Evolutionary conservation across 2,797 vertebrate genomes (phyloP), one percentile per base, ranked within the genome.

Genomic region (Pseudochaenichthys georgianus): DNA sequence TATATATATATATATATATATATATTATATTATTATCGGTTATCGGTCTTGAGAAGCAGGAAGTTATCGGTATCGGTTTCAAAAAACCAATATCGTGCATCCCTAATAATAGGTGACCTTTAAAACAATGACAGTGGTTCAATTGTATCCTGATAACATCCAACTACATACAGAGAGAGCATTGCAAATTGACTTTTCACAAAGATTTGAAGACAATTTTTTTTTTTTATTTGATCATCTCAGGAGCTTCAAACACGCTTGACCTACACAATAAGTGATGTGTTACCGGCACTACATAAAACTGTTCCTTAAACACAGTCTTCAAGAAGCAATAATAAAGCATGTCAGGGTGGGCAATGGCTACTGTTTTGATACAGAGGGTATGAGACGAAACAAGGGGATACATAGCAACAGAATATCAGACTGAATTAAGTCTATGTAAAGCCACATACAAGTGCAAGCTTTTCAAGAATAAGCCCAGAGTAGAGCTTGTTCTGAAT

Each of bases 211-310:
- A 12, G 17, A 13, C 9, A 58, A 23, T 3, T 3, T 3, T 23
- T 23, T 23, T 23, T 23, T 58, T 41, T 6, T 69, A 61, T 10
- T 45, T 3, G 11, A 67, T 42, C 13, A 42, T 47, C n/a, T 46
- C 12, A 2, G 5, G 17, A 42, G 12, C 48, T 64, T 70, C 57
- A 59, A n/a, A 66, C 57, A 63, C 47, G 28, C 53, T 42, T 68
- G 48, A 57, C 48, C 45, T 47, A 8, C 48, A 54, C 47, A 15
- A 42, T 17, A 64, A 0, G 0, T 7, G 9, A 34, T 55, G 34
- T 12, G 0, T 0, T 17, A 38, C 3, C 38, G 10, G 38, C 41
- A 61, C 10, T 58, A n/a, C 31, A 34, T 10, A 46, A 3, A 64
- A 51, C n/a, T 10, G 17, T 13, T 48, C 1, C 46, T 46, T 19